Percentiles rank a stretch among this genome's conserved stretches.
Evolutionary conservation across 2,797 vertebrate genomes (phyloP).

Genomic region (Argya squamiceps): DNA sequence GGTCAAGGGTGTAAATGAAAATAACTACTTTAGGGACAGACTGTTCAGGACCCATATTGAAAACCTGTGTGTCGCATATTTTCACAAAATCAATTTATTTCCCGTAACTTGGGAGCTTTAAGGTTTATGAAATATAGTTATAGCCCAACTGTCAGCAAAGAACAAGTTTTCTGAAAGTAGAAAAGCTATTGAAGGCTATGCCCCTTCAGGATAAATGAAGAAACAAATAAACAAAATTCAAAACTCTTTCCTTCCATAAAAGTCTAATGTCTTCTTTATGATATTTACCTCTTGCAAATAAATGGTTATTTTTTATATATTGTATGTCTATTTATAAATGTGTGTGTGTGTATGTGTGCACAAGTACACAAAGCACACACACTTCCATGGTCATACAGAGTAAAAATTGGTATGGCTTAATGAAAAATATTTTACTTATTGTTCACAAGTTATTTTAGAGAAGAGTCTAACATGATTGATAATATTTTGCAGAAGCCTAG

Average conservation of each 20-base stretch:
- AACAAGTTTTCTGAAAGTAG: conserved; percentile 66
- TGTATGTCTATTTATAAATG: not conserved
- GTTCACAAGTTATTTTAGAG: not conserved
- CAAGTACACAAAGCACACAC: not conserved
- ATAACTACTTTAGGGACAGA: conserved; percentile 78
- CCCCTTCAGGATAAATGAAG: conserved; percentile 26
- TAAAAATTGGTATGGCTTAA: not conserved
- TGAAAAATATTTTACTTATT: not conserved
- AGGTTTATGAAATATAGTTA: conserved; percentile 75
- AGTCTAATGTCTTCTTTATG: not conserved
- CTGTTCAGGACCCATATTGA: conserved; percentile 67
- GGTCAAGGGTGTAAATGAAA: conserved; percentile 77
- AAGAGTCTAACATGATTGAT: not conserved
- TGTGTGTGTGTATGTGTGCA: too few relatives aligned
- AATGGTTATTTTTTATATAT: not conserved
- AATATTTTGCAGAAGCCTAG: not conserved
- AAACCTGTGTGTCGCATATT: conserved; percentile 68
- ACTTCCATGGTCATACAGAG: not conserved
- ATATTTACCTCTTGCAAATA: not conserved
- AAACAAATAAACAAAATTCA: not conserved
- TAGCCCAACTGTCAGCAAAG: conserved; percentile 71
- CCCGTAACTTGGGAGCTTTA: conserved; percentile 66
- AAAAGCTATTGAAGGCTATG: conserved; percentile 24
- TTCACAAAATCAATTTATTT: conserved; percentile 78
- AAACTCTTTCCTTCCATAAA: not conserved